phyloP scores from a whole-genome alignment of 1,140 invertebrate genomes.

The Polypedilum vanderplanki region DNA sequence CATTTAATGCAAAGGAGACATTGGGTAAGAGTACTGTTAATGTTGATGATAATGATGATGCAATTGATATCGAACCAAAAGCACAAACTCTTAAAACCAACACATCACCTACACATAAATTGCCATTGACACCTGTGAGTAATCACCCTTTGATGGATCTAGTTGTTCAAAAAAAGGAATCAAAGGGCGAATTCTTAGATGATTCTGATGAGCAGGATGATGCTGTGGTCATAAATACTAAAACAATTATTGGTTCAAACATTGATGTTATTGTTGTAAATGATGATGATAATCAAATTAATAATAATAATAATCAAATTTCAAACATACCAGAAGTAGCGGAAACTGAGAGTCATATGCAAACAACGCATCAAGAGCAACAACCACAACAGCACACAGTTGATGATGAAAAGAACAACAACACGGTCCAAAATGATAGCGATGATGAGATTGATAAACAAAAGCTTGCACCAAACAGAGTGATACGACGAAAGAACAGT shows the following conservation, averaged over 20 bases:
- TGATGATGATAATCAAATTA: neutral
- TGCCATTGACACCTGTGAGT: constrained; percentile 31
- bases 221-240: neutral
- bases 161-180: neutral
- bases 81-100: constrained; percentile 24
- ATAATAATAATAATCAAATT: constrained; percentile 23
- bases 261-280: no score
- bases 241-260: neutral
- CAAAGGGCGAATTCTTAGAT: neutral
- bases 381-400: constrained; percentile 32
- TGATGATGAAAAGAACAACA: neutral
- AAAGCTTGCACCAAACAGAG: constrained; percentile 61
- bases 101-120: constrained; percentile 30
- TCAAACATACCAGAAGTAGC: constrained; percentile 30
- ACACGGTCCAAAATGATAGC: constrained; percentile 33
- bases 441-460: constrained; percentile 45
- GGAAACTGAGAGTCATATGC: constrained; percentile 34
- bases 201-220: constrained; percentile 7
- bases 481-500: constrained; percentile 43
- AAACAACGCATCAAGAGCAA: constrained; percentile 31
- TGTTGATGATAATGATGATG: constrained; percentile 30
- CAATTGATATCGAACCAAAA: constrained; percentile 33
- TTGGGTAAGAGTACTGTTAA: constrained; percentile 32
- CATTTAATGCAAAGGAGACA: constrained; percentile 43
- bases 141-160: constrained; percentile 30